Evolutionary conservation across 2,113 vertebrate genomes (phyloP).

Genomic region (Bubo blakistoni): DNA sequence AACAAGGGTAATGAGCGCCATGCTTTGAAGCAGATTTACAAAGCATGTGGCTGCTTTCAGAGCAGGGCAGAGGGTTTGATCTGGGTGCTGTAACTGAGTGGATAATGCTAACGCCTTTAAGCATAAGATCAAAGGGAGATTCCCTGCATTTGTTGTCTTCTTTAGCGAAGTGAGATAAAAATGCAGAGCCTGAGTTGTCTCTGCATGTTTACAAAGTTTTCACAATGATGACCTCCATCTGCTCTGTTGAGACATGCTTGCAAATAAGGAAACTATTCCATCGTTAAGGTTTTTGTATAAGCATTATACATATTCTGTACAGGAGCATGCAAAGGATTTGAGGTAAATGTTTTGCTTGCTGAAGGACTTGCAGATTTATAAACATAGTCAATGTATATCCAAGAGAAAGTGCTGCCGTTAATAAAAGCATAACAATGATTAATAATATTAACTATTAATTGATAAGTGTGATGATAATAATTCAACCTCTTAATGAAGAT

Average conservation of each 20-base stretch:
- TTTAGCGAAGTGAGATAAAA: background rate
- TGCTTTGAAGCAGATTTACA: background rate
- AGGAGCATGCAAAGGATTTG: background rate
- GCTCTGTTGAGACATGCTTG: background rate
- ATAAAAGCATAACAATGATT: background rate
- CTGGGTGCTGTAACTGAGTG: background rate
- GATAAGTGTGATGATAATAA: background rate
- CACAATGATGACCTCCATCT: background rate
- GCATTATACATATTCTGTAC: background rate
- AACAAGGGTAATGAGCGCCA: background rate
- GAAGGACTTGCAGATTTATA: background rate
- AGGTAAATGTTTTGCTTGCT: background rate
- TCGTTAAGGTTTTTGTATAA: background rate
- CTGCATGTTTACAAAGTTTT: background rate
- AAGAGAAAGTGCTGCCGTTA: background rate
- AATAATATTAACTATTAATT: background rate
- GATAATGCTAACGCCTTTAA: background rate
- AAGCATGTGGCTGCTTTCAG: background rate
- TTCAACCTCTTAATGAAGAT: background rate
- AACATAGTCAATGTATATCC: background rate
- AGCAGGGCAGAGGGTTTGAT: background rate
- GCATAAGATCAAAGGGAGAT: slow-evolving; percentile 34
- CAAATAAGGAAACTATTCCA: background rate
- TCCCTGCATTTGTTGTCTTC: background rate
- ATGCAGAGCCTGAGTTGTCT: background rate